These are phyloP conservation scores for Sternotherus odoratus DNA, from an alignment of 2,797 vertebrate genomes.

Conservation along the genomic window DNA sequence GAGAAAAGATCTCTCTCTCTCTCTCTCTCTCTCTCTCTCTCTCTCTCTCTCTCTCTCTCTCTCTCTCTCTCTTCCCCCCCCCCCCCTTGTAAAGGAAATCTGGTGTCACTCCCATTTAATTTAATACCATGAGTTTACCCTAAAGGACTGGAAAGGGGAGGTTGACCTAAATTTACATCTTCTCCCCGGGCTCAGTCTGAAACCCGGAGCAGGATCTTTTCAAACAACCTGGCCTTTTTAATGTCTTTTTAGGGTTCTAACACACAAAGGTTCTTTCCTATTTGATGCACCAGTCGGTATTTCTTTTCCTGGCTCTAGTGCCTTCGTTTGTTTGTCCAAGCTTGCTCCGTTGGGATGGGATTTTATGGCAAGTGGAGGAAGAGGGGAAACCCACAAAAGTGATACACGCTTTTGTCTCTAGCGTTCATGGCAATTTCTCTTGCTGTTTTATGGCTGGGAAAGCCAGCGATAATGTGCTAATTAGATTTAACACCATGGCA, in stretches of 20 bases:
- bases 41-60: too few species aligned
- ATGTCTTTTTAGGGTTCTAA: neutral
- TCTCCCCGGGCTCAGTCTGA: neutral
- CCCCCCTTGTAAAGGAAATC: neutral
- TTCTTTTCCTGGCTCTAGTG: fast-evolving
- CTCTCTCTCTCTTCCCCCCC: neutral
- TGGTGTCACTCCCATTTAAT: neutral
- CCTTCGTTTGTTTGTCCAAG: neutral
- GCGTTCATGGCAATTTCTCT: neutral
- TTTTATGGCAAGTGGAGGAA: fast-evolving
- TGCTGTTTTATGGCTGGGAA: slow-evolving; percentile 42
- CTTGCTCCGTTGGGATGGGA: neutral
- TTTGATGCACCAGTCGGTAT: fast-evolving
- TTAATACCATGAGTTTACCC: neutral
- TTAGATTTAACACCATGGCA: slow-evolving; percentile 49
- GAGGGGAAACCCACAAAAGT: neutral
- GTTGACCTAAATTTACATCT: neutral
- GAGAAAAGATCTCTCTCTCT: neutral
- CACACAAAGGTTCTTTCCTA: neutral
- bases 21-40: too few species aligned
- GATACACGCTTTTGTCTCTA: fast-evolving
- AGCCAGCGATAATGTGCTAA: slow-evolving; percentile 45
- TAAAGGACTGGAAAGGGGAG: neutral
- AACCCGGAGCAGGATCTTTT: neutral
- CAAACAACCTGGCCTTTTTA: neutral